A percentile compares a stretch with the other conserved stretches of the same genome.
phyloP scores from a whole-genome alignment of 2,113 vertebrate genomes.

The Mesoclemmys tuberculata region DNA sequence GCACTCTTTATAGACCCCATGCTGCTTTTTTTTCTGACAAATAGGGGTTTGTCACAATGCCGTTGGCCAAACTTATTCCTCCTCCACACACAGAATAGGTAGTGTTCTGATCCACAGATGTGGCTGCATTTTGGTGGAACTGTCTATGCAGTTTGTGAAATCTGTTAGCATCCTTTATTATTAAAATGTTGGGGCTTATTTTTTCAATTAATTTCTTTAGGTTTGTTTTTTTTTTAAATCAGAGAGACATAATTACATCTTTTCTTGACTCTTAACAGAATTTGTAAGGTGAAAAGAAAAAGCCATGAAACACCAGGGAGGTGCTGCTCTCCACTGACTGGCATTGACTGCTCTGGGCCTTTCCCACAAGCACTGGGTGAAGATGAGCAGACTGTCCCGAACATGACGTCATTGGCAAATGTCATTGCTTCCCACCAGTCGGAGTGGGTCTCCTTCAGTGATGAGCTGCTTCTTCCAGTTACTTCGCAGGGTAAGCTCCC shows the following conservation, averaged over 20 bases:
- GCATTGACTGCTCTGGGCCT: not conserved
- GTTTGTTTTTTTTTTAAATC: not conserved
- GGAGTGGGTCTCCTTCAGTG: constrained; percentile 85
- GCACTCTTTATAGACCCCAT: not conserved
- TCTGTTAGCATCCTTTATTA: not conserved
- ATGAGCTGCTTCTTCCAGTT: constrained; percentile 71
- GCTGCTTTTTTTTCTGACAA: not conserved
- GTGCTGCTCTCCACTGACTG: not conserved
- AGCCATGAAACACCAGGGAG: not conserved
- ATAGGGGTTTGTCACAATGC: not conserved
- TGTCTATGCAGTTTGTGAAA: not conserved
- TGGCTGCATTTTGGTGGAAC: not conserved
- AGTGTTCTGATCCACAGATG: not conserved
- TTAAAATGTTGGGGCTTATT: not conserved
- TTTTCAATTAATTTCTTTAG: not conserved
- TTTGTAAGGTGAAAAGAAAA: not conserved
- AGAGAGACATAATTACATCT: not conserved
- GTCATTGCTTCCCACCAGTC: constrained; percentile 80
- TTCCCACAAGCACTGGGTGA: constrained; percentile 30
- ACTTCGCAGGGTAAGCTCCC: constrained; percentile 64
- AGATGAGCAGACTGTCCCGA: constrained; percentile 73
- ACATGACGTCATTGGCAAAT: constrained; percentile 79
- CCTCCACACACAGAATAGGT: not conserved
- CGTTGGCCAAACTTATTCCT: not conserved
- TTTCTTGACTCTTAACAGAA: constrained; percentile 27